Evolutionary conservation across 2,797 vertebrate genomes (phyloP).

Genomic region (Fratercula arctica): DNA sequence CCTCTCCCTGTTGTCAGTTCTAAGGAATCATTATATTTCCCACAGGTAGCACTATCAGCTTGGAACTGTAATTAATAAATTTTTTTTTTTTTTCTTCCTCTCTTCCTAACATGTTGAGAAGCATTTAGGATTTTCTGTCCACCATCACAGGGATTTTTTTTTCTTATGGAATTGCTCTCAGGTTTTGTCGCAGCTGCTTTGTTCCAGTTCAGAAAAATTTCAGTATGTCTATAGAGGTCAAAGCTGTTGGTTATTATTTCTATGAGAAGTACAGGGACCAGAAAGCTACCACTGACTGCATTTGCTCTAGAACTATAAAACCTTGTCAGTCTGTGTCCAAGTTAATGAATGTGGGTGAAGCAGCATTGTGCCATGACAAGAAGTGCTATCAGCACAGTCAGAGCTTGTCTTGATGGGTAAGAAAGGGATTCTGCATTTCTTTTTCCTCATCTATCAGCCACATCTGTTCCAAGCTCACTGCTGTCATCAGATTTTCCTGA

Average conservation of each 20-base stretch:
- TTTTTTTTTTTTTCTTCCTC: no score
- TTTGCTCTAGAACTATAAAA: background rate
- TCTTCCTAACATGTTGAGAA: background rate
- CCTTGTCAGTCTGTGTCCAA: background rate
- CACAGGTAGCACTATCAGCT: background rate
- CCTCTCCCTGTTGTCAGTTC: background rate
- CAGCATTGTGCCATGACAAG: background rate
- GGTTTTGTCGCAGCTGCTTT: background rate
- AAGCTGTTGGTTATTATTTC: background rate
- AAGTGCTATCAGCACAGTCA: background rate
- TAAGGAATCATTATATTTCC: background rate
- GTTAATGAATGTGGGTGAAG: background rate
- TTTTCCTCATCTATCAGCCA: background rate
- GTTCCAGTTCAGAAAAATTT: background rate
- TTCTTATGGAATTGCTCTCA: background rate
- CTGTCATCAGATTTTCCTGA: background rate
- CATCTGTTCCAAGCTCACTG: background rate
- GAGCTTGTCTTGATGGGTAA: background rate
- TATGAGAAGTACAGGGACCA: background rate
- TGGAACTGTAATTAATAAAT: background rate
- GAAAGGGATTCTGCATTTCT: background rate
- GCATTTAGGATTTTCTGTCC: background rate
- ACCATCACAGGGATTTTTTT: background rate
- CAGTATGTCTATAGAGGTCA: background rate
- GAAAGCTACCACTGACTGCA: background rate